Percentiles rank a stretch among this genome's conserved stretches.
These are phyloP conservation scores for Oncorhynchus clarkii DNA, from an alignment of 2,113 vertebrate species.

Conservation along the genomic window DNA sequence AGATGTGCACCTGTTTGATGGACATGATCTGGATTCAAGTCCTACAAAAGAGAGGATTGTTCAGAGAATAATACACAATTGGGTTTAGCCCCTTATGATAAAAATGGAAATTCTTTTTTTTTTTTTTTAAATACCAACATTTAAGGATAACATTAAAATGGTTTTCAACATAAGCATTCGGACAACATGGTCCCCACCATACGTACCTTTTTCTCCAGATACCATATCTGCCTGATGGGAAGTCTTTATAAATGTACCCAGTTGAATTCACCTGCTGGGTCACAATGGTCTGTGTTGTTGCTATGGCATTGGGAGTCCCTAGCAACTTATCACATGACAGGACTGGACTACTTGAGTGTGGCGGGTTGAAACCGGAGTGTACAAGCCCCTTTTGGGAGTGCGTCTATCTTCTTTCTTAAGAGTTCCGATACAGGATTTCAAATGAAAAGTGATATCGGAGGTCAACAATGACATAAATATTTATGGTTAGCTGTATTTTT, in stretches of 20 bases:
- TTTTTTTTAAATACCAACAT: neutral
- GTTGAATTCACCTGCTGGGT: conserved; percentile 3
- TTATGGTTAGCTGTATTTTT: conserved; percentile 14
- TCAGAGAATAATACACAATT: no score
- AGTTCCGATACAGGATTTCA: conserved; percentile 2
- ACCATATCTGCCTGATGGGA: conserved; percentile 38
- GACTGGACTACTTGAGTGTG: conserved; percentile 11
- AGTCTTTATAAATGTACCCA: neutral
- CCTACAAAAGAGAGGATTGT: conserved; percentile 31
- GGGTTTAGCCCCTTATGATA: neutral
- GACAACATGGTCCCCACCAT: no score
- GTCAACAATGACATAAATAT: conserved; percentile 17
- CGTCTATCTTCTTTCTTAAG: conserved; percentile 4
- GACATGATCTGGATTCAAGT: conserved; percentile 33
- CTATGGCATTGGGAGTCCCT: conserved; percentile 44
- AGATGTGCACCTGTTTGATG: conserved; percentile 57
- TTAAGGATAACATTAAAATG: neutral
- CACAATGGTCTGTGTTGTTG: conserved; percentile 36
- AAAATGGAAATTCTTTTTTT: neutral
- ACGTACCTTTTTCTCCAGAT: conserved; percentile 49
- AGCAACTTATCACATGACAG: conserved; percentile 48
- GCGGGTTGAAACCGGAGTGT: conserved; percentile 56
- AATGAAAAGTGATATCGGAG: conserved; percentile 33
- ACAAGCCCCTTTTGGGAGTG: neutral
- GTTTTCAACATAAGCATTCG: neutral